Evolutionary conservation across 2,797 vertebrate species (phyloP), one percentile per base, ranked within the genome.

Genomic region (Agapornis canus): DNA sequence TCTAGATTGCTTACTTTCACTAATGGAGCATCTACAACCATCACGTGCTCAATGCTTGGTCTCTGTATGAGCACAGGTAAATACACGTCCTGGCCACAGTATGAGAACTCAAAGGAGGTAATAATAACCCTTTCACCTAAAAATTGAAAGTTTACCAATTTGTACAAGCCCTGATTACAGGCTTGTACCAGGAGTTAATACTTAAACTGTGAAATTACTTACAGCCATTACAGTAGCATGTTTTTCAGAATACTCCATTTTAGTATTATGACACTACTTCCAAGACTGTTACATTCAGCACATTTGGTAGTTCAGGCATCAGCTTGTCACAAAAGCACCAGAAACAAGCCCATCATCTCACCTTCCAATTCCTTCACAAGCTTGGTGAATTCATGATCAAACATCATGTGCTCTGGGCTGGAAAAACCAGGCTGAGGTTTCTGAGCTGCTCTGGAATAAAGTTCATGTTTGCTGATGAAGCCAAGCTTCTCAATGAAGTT

Each of bases 361-460:
- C 99, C 99, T 97, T 99, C 99, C 89, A 99, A 97, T 70, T 99
- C 99, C 97, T 99, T 99, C 20, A 99, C 99, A 51, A 99, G 97
- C 94, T 99, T 99, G 57, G 99, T 99, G 97, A 99, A 99, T 94
- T 99, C 99, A 22, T 99, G 99, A 97, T 99, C 99, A 51, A 99
- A 99, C 97, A 99, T 98, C 99, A 99, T 99, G 97, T 99, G 99
- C 70, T 99, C 99, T 11, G 99, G 99, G 91, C 98, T 99, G 15
- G 98, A 98, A 93, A 99, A 99, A 89, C 98, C 97, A 0, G 99
- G 99, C 96, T 99, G 99, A 0, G 99, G 99, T 97, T 99, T 99
- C 98, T 99, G 99, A 48, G 98, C 99, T 1, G 99, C 99, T 82
- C 99, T 98, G 2, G 99, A 99, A 97, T 99, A 99, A 73, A 99